A percentile compares a stretch with the other conserved stretches of the same genome.
Evolutionary conservation across 2,888 invertebrate species (phyloP).

Genomic region (Polyommatus icarus): DNA sequence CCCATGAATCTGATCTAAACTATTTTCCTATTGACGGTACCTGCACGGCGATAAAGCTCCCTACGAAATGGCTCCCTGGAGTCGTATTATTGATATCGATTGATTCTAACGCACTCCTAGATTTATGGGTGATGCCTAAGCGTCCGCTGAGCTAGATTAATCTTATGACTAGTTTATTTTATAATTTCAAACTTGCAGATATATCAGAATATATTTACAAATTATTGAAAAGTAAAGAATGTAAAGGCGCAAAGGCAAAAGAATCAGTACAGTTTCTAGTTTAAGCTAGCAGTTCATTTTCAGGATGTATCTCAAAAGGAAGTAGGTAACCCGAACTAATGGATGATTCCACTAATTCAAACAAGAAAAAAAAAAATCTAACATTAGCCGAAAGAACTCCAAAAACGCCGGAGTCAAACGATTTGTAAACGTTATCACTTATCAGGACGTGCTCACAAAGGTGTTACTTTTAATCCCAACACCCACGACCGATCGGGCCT

Average conservation of each 20-base stretch:
- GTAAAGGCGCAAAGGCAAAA: neutral
- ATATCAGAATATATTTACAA: neutral
- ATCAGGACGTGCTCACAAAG: slow-evolving; percentile 29
- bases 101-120: slow-evolving; percentile 72
- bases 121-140: slow-evolving; percentile 58
- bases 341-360: neutral
- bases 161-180: slow-evolving; percentile 20
- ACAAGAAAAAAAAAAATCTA: neutral
- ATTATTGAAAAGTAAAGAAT: neutral
- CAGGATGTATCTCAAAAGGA: too few species aligned
- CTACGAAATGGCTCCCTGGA: slow-evolving; percentile 62
- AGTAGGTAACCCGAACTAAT: too few species aligned
- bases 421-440: slow-evolving; percentile 31
- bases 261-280: too few species aligned
- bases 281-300: too few species aligned
- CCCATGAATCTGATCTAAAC: slow-evolving; percentile 14
- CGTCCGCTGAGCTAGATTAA: slow-evolving; percentile 9
- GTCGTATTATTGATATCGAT: slow-evolving; percentile 71
- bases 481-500: slow-evolving; percentile 64
- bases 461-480: slow-evolving; percentile 45
- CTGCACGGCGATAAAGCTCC: slow-evolving; percentile 27
- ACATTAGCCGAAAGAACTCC: slow-evolving; percentile 24
- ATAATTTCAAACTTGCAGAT: neutral
- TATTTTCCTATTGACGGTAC: slow-evolving; percentile 20
- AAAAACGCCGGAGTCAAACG: slow-evolving; percentile 13